These are phyloP conservation scores for Epinotia nisella DNA, from an alignment of 2,888 invertebrate genomes.

Conservation along the genomic window DNA sequence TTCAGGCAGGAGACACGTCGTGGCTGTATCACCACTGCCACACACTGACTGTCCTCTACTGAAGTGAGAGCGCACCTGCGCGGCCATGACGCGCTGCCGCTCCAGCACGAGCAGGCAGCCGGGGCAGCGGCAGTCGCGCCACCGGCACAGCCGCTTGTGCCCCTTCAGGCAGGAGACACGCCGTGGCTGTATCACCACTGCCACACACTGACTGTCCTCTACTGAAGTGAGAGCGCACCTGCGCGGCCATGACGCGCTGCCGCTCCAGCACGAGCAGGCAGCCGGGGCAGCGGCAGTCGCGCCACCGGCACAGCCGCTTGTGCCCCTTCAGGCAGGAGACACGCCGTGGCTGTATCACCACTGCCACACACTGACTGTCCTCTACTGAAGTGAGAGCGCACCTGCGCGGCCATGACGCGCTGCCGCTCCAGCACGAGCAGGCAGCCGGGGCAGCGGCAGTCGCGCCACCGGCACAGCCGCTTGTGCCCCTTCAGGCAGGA, in stretches of 20 bases:
- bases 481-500: conserved; percentile 95
- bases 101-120: conserved; percentile 90
- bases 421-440: conserved; percentile 89
- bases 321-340: conserved; percentile 95
- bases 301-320: conserved; percentile 89
- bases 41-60: too few species aligned
- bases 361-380: too few species aligned
- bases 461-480: conserved; percentile 86
- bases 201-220: too few species aligned
- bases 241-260: conserved; percentile 86
- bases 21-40: too few species aligned
- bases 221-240: conserved; percentile 53
- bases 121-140: too few species aligned
- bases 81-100: conserved; percentile 86
- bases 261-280: conserved; percentile 91
- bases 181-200: too few species aligned
- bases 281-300: conserved; percentile 18
- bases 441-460: conserved; percentile 69
- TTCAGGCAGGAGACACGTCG: too few species aligned
- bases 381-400: conserved; percentile 78
- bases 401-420: conserved; percentile 86
- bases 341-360: conserved; percentile 86
- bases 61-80: conserved; percentile 64
- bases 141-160: conserved; percentile 91
- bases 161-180: conserved; percentile 92